Conservation (phyloP, 2,113 vertebrate genomes). For the Pithys albifrons region DNA sequence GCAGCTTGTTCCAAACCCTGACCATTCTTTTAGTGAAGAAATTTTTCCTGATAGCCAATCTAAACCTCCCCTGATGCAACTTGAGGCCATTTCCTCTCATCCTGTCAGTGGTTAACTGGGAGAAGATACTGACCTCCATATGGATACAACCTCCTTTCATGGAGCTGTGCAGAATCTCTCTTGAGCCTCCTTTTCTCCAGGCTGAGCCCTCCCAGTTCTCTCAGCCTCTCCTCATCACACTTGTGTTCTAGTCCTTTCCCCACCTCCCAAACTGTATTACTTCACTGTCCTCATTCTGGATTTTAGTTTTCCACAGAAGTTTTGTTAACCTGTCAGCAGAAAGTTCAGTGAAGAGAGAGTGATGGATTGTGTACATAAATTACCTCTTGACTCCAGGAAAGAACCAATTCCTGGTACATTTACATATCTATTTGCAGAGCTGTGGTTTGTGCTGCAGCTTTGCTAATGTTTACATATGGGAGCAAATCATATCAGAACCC, state of each 20-base stretch:
- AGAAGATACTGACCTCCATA: fast-evolving
- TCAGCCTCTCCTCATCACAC: neutral
- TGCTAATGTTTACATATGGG: neutral
- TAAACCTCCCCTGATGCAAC: neutral
- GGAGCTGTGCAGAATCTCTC: neutral
- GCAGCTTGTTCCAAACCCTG: neutral
- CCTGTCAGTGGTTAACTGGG: neutral
- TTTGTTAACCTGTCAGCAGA: neutral
- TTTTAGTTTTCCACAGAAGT: neutral
- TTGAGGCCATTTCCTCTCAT: neutral
- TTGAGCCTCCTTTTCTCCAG: neutral
- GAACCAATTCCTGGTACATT: neutral
- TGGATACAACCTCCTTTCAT: neutral
- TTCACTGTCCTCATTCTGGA: neutral
- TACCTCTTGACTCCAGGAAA: neutral
- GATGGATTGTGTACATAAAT: neutral
- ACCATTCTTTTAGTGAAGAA: neutral
- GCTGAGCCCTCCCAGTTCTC: neutral
- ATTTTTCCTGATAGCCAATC: neutral
- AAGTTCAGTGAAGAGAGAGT: neutral
- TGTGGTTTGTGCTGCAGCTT: neutral
- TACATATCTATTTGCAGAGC: neutral
- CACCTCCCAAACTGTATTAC: neutral
- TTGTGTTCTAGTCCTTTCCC: neutral
- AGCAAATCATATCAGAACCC: neutral